A percentile compares a stretch with the other conserved stretches of the same genome.
Evolutionary conservation across 2,888 invertebrate genomes (phyloP).

Genomic region (Thereva nobilitata): DNA sequence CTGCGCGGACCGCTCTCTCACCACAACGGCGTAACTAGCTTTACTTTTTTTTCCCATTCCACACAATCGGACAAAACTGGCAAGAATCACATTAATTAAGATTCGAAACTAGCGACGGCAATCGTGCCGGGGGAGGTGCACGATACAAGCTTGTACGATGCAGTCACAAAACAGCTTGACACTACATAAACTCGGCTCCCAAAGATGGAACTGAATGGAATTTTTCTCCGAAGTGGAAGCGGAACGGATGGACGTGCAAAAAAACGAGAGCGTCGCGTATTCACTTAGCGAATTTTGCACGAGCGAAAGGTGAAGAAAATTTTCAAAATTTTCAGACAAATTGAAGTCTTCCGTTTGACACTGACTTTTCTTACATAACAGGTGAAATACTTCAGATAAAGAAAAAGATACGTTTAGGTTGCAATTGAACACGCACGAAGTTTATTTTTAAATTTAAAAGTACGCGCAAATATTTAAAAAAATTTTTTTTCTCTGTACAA

Average conservation of each 20-base stretch:
- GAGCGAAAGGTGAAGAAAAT: background rate
- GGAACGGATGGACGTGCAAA: conserved; percentile 3
- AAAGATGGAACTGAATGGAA: conserved; percentile 22
- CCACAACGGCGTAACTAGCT: too few relatives aligned
- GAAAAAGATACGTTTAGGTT: background rate
- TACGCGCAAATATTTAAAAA: too few relatives aligned
- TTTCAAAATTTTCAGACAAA: background rate
- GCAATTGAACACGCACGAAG: conserved; percentile 5
- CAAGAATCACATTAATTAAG: conserved; percentile 14
- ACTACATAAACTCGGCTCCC: conserved; percentile 16
- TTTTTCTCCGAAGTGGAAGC: conserved; percentile 26
- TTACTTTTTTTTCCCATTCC: background rate
- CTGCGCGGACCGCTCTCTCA: too few relatives aligned
- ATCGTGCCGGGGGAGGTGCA: too few relatives aligned
- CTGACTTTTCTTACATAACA: conserved; percentile 17
- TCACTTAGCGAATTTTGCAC: background rate
- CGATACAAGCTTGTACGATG: too few relatives aligned
- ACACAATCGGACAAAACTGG: background rate
- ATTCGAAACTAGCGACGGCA: too few relatives aligned
- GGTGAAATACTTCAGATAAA: background rate
- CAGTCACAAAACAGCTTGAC: background rate
- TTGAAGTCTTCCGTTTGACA: conserved; percentile 16
- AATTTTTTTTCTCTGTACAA: too few relatives aligned
- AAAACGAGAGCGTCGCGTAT: background rate
- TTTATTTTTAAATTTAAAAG: too few relatives aligned